These are phyloP conservation scores for Ammospiza maritima DNA, from an alignment of 2,797 vertebrate species.

Conservation along the genomic window DNA sequence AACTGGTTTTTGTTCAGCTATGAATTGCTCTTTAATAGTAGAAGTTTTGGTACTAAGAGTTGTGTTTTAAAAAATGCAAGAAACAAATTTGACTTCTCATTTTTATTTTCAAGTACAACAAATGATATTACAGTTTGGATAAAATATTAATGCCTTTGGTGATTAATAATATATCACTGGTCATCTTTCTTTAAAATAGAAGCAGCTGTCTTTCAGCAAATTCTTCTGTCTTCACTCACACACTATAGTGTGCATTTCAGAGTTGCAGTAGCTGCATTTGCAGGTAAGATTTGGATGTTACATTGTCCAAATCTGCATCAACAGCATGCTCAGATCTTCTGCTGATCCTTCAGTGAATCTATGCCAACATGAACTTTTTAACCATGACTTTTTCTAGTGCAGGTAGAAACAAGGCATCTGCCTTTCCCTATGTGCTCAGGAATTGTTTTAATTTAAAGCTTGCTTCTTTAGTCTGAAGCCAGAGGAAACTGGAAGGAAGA, in stretches of 20 bases:
- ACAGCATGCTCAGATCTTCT: not conserved
- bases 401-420: not conserved
- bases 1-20: not conserved
- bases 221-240: not conserved
- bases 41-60: not conserved
- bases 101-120: not conserved
- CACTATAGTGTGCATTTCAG: accelerated
- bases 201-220: not conserved
- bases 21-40: not conserved
- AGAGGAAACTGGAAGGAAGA: slow-evolving; percentile 22
- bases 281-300: not conserved
- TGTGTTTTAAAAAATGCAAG: not conserved
- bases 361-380: not conserved
- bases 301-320: not conserved
- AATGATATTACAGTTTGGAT: not conserved
- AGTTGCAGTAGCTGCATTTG: not conserved
- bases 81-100: not conserved
- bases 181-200: not conserved
- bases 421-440: not conserved
- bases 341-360: not conserved
- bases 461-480: slow-evolving; percentile 19
- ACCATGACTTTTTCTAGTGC: not conserved
- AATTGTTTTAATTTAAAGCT: not conserved
- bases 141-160: not conserved
- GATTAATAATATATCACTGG: not conserved